Evolutionary conservation across 2,797 vertebrate species (phyloP).

Genomic region (Sus cebifrons): DNA sequence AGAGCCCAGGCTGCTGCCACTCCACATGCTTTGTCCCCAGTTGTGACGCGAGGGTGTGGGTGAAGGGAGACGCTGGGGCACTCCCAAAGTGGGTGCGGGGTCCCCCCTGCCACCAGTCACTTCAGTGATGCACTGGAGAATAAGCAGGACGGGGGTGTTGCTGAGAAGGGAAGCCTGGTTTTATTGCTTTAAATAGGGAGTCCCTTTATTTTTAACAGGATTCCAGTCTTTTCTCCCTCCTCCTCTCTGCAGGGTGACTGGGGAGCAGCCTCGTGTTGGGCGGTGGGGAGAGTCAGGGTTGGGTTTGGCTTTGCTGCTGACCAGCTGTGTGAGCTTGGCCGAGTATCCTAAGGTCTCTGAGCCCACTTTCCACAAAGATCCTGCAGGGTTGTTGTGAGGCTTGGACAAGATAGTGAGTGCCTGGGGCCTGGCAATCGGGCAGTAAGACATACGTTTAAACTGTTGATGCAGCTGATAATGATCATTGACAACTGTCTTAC

Average conservation of each 20-base stretch:
- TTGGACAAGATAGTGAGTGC: neutral
- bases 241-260: neutral
- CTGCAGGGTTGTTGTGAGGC: neutral
- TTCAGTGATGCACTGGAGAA: neutral
- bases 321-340: neutral
- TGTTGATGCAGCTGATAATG: neutral
- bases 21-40: neutral
- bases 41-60: neutral
- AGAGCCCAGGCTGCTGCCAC: neutral
- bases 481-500: neutral
- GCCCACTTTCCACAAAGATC: neutral
- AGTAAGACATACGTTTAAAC: neutral
- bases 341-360: neutral
- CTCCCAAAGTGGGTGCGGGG: neutral
- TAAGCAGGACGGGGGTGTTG: neutral
- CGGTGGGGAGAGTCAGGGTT: neutral
- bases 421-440: neutral
- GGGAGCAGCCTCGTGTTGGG: neutral
- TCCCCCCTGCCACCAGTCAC: neutral
- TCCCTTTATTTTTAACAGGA: constrained; percentile 14
- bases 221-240: neutral
- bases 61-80: neutral
- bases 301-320: neutral
- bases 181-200: constrained; percentile 44
- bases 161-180: constrained; percentile 2